Conservation (phyloP, 2,797 vertebrate species). For the Pteronotus mesoamericanus region DNA sequence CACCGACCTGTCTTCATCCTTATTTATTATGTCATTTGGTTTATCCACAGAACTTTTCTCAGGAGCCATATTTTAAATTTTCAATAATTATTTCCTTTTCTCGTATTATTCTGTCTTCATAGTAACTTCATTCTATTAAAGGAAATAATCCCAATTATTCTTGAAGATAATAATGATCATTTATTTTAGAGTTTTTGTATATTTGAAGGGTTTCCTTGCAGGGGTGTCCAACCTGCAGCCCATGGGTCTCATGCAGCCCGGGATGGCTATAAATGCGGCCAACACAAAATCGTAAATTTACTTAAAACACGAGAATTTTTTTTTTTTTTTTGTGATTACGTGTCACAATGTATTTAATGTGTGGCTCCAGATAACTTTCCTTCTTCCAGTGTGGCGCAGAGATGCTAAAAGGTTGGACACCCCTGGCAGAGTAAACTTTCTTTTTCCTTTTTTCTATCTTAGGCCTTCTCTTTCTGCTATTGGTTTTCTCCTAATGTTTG, state of each 20-base stretch:
- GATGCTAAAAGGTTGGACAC: too few species aligned
- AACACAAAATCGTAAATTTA: too few species aligned
- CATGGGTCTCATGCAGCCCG: too few species aligned
- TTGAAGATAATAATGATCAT: neutral
- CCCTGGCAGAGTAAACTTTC: neutral
- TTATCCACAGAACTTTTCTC: neutral
- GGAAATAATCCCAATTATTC: neutral
- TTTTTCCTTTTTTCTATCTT: neutral
- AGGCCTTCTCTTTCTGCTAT: neutral
- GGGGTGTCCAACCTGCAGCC: too few species aligned
- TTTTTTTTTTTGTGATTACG: too few species aligned
- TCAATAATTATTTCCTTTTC: constrained; percentile 31
- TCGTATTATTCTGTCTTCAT: neutral
- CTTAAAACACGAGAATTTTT: too few species aligned
- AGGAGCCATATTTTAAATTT: neutral
- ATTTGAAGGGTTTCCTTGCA: neutral
- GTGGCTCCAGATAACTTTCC: too few species aligned
- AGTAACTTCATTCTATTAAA: neutral
- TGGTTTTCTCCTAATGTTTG: neutral
- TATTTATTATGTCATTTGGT: neutral
- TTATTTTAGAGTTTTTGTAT: neutral
- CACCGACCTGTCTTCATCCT: neutral
- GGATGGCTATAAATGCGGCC: too few species aligned
- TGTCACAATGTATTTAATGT: too few species aligned
- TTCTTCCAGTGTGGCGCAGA: too few species aligned